Conservation (phyloP, 1,140 invertebrate species). For the Colletes latitarsis region DNA sequence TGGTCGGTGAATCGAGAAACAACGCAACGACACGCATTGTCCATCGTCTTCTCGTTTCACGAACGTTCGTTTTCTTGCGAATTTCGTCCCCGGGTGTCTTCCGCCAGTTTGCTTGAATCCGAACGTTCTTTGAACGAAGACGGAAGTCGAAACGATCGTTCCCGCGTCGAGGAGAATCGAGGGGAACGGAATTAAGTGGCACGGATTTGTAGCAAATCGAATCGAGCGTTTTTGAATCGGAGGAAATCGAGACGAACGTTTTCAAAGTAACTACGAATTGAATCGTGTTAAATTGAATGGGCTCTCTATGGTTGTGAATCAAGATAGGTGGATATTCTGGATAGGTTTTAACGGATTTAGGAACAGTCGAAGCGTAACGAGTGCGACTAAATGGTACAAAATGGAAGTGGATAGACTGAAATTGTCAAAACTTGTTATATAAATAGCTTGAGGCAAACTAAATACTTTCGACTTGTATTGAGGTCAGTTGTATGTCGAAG, state of each 20-base stretch:
- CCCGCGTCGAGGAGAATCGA: too few species aligned
- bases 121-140: too few species aligned
- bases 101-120: too few species aligned
- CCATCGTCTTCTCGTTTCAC: not conserved
- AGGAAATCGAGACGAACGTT: not conserved
- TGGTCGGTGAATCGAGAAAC: not conserved
- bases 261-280: not conserved
- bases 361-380: not conserved
- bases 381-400: slow-evolving; percentile 23
- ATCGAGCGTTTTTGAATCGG: not conserved
- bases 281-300: not conserved
- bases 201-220: not conserved
- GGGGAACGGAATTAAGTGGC: not conserved
- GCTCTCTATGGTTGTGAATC: too few species aligned
- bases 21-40: slow-evolving; percentile 3
- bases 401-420: not conserved
- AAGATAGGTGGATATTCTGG: not conserved
- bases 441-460: too few species aligned
- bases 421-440: not conserved
- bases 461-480: too few species aligned
- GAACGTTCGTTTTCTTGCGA: too few species aligned
- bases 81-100: too few species aligned
- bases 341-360: not conserved
- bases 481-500: too few species aligned
- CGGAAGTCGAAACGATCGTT: too few species aligned